Evolutionary conservation across 2,888 invertebrate genomes (phyloP), one percentile per base, ranked within the genome.

Genomic region (Eudasyphora cyanicolor): DNA sequence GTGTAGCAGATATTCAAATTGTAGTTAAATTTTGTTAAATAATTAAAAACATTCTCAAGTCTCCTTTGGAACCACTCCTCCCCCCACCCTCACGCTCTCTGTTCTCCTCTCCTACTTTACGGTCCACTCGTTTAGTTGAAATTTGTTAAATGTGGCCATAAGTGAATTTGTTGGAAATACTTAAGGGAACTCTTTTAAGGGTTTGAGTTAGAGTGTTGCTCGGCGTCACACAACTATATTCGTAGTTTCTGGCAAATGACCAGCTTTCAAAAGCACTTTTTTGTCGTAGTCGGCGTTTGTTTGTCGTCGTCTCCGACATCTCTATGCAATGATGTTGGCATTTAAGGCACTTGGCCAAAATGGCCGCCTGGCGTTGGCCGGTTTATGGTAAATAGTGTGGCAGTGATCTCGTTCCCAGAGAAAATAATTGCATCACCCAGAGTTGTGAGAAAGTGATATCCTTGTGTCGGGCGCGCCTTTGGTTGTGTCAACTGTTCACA

Each of bases 221-320:
- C 76, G 21, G 71, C 21, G 14, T 10, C 24, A 35, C n/a, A 19
- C 69, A 17, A 14, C n/a, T 64, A 14, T 29, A 27, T 42, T 12
- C 27, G n/a, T 5, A 38, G 51, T 64, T 71, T 76, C 79, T 82
- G 82, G 82, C 82, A 82, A 79, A 76, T 79, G 73, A 79, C 82
- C 82, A 82, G 79, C 54, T 82, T 76, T 69, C 64, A 79, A 79
- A 71, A 76, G 64, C n/a, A 78, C 78, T 78, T 69, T 74, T 75
- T 64, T 75, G 78, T 75, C n/a, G n/a, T n/a, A n/a, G n/a, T n/a
- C n/a, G n/a, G 70, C 70, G 62, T 78, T 75, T 27, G 76, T 76
- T 70, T 80, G 45, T 38, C 38, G 10, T 38, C 38, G 38, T n/a
- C n/a, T n/a, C n/a, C n/a, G n/a, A n/a, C n/a, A n/a, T n/a, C n/a